Conservation (phyloP, 64 coral and sea anemone genomes). For the Pocillopora verrucosa region DNA sequence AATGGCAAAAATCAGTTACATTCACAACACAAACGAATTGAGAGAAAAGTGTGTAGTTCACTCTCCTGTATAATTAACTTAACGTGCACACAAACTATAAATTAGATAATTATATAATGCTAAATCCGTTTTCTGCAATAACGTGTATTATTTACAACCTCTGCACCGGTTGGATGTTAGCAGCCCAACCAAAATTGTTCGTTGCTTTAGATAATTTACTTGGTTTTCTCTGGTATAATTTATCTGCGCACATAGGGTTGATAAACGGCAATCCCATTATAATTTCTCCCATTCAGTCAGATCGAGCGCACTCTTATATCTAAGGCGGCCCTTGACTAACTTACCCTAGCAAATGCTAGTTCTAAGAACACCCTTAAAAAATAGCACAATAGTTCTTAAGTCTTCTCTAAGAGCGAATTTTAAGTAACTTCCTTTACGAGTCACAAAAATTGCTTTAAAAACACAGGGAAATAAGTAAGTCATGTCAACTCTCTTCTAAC, state of each 20-base stretch:
- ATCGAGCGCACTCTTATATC: not conserved
- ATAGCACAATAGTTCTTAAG: too few species aligned
- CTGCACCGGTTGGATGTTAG: not conserved
- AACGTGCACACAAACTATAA: conserved; percentile 23
- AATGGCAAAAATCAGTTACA: too few species aligned
- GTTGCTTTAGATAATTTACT: conserved; percentile 12
- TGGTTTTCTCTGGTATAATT: not conserved
- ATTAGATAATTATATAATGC: conserved; percentile 2
- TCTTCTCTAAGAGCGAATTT: too few species aligned
- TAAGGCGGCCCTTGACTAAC: too few species aligned
- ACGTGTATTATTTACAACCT: conserved; percentile 16
- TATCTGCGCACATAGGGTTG: not conserved
- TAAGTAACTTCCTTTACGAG: too few species aligned
- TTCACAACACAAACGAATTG: too few species aligned
- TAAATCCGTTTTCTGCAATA: not conserved
- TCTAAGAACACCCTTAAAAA: too few species aligned
- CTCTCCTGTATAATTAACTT: not conserved
- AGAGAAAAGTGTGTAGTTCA: not conserved
- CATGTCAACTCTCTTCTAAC: not conserved
- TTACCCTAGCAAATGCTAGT: too few species aligned
- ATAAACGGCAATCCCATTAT: not conserved
- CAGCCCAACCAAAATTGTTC: conserved; percentile 4
- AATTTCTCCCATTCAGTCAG: not conserved
- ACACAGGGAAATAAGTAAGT: not conserved
- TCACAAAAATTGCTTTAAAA: too few species aligned